Conservation (phyloP, 2,888 invertebrate genomes). For the Lottia scabra region DNA sequence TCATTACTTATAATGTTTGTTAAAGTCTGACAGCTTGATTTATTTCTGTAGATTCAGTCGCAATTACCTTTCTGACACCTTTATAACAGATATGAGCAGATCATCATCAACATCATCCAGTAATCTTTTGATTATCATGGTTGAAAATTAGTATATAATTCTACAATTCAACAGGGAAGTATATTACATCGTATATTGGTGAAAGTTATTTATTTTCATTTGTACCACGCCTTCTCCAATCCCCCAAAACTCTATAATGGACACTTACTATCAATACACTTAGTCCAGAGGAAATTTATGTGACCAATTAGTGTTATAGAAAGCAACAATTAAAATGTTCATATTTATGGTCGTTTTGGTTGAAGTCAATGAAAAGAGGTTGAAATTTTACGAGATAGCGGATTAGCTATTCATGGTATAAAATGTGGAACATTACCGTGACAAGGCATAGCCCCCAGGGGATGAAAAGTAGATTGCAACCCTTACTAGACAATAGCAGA, state of each 20-base stretch:
- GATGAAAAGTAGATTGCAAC: neutral
- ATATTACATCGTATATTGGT: too few species aligned
- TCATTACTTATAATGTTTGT: too few species aligned
- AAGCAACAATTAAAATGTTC: neutral
- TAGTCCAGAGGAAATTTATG: neutral
- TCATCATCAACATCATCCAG: too few species aligned
- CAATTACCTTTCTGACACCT: too few species aligned
- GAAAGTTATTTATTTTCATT: too few species aligned
- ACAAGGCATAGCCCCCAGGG: neutral
- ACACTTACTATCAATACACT: neutral
- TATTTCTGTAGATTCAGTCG: too few species aligned
- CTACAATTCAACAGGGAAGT: too few species aligned
- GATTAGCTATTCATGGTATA: neutral
- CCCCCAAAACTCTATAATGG: neutral
- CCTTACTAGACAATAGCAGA: neutral
- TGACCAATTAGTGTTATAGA: neutral
- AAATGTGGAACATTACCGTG: neutral
- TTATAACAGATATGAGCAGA: too few species aligned
- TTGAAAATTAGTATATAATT: too few species aligned
- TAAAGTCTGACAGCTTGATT: too few species aligned
- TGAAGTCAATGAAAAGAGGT: neutral
- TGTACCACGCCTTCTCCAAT: too few species aligned
- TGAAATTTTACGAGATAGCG: neutral
- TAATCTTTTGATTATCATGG: too few species aligned
- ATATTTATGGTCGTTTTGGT: neutral